Percentiles rank a stretch among this genome's conserved stretches.
Conservation (phyloP, 2,888 invertebrate genomes). For the Temnothorax unifasciatus region DNA sequence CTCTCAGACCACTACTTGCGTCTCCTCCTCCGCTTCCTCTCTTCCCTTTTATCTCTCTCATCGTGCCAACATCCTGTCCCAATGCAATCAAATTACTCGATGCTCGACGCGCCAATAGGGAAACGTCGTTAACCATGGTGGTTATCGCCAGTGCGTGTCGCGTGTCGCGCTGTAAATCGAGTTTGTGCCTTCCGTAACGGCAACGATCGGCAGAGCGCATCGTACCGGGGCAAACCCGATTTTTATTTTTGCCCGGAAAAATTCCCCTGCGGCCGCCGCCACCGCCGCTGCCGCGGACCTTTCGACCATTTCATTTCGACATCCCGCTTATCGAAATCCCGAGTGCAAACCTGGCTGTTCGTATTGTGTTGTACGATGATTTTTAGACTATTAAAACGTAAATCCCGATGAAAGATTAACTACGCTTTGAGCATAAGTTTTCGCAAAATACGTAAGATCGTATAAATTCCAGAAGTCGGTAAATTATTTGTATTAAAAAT, state of each 20-base stretch:
- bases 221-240: slow-evolving; percentile 69
- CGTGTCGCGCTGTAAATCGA: slow-evolving; percentile 83
- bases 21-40: slow-evolving; percentile 38
- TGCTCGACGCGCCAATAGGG: slow-evolving; percentile 83
- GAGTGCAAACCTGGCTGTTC: not conserved
- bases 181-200: slow-evolving; percentile 80
- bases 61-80: slow-evolving; percentile 73
- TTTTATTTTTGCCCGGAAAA: slow-evolving; percentile 73
- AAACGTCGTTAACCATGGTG: slow-evolving; percentile 84
- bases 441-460: not conserved
- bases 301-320: slow-evolving; percentile 35
- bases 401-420: slow-evolving; percentile 15
- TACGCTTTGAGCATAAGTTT: not conserved
- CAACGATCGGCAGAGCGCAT: slow-evolving; percentile 64
- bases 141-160: slow-evolving; percentile 84
- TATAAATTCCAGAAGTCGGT: not conserved
- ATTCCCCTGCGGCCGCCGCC: slow-evolving; percentile 58
- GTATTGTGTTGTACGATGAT: slow-evolving; percentile 19
- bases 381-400: slow-evolving; percentile 31
- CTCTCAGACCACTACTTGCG: slow-evolving; percentile 33
- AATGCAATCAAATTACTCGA: slow-evolving; percentile 83
- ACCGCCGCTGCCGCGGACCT: not conserved
- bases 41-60: slow-evolving; percentile 46
- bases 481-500: not conserved
- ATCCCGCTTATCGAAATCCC: slow-evolving; percentile 24